These are phyloP conservation scores for Acanthurus tractus DNA, from an alignment of 2,797 vertebrate species.

Conservation along the genomic window DNA sequence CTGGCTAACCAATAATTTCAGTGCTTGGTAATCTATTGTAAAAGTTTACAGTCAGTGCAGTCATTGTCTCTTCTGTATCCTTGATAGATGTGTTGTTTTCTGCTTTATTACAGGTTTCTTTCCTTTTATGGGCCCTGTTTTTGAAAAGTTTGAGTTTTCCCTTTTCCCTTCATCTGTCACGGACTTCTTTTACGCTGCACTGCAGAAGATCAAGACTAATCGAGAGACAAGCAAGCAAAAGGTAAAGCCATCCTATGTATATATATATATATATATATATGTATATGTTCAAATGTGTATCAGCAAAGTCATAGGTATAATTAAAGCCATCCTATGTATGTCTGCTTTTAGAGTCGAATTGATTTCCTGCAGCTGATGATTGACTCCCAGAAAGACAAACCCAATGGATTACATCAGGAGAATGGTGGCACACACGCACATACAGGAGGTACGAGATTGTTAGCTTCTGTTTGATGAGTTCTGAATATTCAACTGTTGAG, in stretches of 20 bases:
- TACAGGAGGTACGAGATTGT: constrained; percentile 59
- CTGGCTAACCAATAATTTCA: neutral
- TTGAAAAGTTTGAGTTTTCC: constrained; percentile 80
- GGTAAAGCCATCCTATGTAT: constrained; percentile 54
- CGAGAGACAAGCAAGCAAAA: constrained; percentile 39
- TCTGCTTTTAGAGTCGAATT: constrained; percentile 69
- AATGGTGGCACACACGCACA: constrained; percentile 47
- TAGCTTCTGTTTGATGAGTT: constrained; percentile 54
- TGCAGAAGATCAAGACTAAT: constrained; percentile 82
- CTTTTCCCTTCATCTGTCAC: constrained; percentile 74
- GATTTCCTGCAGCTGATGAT: constrained; percentile 92
- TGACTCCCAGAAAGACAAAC: constrained; percentile 80
- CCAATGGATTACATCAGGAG: constrained; percentile 41
- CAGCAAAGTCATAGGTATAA: neutral
- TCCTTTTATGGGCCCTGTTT: constrained; percentile 76
- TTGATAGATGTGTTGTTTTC: neutral
- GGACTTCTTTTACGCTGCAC: constrained; percentile 79
- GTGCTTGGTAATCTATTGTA: neutral
- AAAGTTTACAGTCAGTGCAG: neutral
- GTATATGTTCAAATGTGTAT: neutral
- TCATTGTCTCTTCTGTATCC: neutral
- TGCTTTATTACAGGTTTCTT: constrained; percentile 76
- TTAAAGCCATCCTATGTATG: neutral
- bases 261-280: too few species aligned
- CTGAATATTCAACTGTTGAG: constrained; percentile 42